Conservation (phyloP, 2,888 invertebrate genomes). For the Gisinianus flammeolus region DNA sequence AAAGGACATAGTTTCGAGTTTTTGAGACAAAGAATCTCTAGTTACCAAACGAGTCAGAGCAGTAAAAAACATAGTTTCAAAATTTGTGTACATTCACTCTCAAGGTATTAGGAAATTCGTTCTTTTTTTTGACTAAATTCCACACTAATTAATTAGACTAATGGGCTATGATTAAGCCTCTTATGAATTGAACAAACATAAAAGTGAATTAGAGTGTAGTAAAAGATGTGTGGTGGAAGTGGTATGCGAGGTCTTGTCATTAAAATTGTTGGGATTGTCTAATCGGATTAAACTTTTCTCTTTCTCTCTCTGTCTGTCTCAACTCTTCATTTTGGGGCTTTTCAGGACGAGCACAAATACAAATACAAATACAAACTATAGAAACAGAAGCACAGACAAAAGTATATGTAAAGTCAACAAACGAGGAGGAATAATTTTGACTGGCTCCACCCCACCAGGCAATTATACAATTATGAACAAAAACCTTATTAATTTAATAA, state of each 20-base stretch:
- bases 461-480: constrained; percentile 5
- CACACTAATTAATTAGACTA: constrained; percentile 34
- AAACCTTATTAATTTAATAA: neutral
- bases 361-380: too few species aligned
- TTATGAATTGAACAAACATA: constrained; percentile 28
- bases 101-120: too few species aligned
- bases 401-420: too few species aligned
- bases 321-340: neutral
- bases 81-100: too few species aligned
- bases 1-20: too few species aligned
- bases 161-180: constrained; percentile 26
- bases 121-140: too few species aligned
- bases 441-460: neutral
- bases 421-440: too few species aligned
- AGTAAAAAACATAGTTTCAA: too few species aligned
- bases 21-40: too few species aligned
- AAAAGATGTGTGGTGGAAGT: neutral
- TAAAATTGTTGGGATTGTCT: constrained; percentile 12
- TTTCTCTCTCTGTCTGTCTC: neutral
- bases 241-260: neutral
- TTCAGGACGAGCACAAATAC: too few species aligned
- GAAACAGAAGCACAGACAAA: too few species aligned
- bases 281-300: constrained; percentile 5
- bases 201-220: constrained; percentile 25
- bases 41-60: too few species aligned